phyloP scores from a whole-genome alignment of 1,140 invertebrate species.

The Druon quercuslanigerum region DNA sequence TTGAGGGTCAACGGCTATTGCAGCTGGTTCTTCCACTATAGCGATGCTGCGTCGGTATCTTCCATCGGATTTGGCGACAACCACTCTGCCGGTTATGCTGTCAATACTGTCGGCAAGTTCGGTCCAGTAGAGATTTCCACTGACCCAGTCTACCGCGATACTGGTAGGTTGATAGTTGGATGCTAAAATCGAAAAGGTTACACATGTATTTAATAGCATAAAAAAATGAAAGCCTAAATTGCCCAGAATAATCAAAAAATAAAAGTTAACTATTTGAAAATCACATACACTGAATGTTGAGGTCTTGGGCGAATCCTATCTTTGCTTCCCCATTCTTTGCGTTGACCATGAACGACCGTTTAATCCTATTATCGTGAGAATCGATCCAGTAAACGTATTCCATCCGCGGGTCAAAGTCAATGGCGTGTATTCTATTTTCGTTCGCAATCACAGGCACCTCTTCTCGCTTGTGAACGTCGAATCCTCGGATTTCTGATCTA shows the following conservation, averaged over 20 bases:
- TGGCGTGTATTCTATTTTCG: constrained; percentile 89
- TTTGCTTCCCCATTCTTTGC: constrained; percentile 85
- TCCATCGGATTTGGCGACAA: constrained; percentile 93
- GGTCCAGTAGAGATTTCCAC: constrained; percentile 95
- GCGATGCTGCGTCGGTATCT: constrained; percentile 89
- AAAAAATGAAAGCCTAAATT: background rate
- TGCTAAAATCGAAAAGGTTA: constrained; percentile 42
- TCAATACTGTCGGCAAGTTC: constrained; percentile 85
- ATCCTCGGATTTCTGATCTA: constrained; percentile 90
- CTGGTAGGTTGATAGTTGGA: constrained; percentile 88
- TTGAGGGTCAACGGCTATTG: constrained; percentile 91
- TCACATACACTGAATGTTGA: constrained; percentile 82
- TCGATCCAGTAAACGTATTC: constrained; percentile 97
- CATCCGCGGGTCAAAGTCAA: constrained; percentile 89
- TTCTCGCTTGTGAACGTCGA: constrained; percentile 80
- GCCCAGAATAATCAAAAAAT: background rate
- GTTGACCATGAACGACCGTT: constrained; percentile 92
- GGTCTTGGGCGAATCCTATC: constrained; percentile 90
- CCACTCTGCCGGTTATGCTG: constrained; percentile 80
- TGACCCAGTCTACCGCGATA: constrained; percentile 93
- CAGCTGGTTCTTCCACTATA: constrained; percentile 87
- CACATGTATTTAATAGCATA: background rate
- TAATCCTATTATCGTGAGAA: constrained; percentile 91
- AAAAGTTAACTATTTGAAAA: constrained; percentile 9
- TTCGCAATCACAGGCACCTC: constrained; percentile 86